phyloP scores from a whole-genome alignment of 2,888 invertebrate genomes.

The Notodonta dromedarius region DNA sequence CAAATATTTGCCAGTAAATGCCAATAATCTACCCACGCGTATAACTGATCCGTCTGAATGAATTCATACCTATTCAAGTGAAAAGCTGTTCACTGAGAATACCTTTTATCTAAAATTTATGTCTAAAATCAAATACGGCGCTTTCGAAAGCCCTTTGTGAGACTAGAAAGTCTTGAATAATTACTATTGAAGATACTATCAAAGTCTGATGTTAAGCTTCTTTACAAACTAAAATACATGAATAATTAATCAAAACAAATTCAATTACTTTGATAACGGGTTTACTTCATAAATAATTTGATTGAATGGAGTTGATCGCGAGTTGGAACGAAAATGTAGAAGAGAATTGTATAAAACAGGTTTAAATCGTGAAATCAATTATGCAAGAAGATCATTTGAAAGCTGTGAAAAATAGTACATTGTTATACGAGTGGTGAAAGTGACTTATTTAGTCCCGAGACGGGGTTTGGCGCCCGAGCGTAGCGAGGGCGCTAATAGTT shows the following conservation, averaged over 20 bases:
- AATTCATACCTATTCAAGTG: slow-evolving; percentile 30
- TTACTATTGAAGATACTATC: background rate
- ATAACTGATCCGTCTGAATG: slow-evolving; percentile 11
- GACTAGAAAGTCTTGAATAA: background rate
- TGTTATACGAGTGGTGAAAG: too few relatives aligned
- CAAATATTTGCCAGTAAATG: slow-evolving; percentile 18
- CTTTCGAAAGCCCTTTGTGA: background rate
- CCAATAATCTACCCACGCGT: slow-evolving; percentile 21
- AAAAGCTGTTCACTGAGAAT: slow-evolving; percentile 20
- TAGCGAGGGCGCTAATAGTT: too few relatives aligned
- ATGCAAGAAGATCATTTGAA: too few relatives aligned
- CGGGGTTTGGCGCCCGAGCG: too few relatives aligned
- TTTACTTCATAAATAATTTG: background rate
- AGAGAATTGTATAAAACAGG: background rate
- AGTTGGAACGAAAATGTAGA: background rate
- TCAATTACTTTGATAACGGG: background rate
- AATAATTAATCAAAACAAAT: background rate
- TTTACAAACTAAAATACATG: background rate
- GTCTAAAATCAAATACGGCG: slow-evolving; percentile 10
- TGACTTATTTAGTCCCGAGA: too few relatives aligned
- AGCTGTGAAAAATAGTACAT: too few relatives aligned
- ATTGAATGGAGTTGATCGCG: background rate
- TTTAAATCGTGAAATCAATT: background rate
- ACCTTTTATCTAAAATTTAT: slow-evolving; percentile 25
- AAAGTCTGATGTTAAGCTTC: background rate